Conservation (phyloP, 2,113 vertebrate species). For the Canis aureus region DNA sequence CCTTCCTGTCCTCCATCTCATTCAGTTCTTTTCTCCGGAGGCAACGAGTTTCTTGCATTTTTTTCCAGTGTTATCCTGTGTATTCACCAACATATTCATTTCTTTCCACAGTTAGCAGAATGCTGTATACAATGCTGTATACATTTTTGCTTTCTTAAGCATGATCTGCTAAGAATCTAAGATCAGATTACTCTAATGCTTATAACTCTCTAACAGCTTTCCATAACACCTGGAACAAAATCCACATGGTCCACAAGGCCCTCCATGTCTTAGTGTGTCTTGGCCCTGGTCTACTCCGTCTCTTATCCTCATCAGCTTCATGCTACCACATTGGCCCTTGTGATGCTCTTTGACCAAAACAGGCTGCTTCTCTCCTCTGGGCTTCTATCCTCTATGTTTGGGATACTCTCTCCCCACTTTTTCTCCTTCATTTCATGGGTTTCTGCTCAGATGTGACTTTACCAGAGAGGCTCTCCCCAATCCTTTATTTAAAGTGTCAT, state of each 20-base stretch:
- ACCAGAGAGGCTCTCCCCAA: background rate
- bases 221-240: background rate
- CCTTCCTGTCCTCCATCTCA: background rate
- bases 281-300: background rate
- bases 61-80: background rate
- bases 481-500: background rate
- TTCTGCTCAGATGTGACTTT: background rate
- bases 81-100: background rate
- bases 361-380: background rate
- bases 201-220: background rate
- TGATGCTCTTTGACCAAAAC: background rate
- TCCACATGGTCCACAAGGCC: background rate
- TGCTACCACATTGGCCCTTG: no score
- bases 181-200: background rate
- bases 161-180: background rate
- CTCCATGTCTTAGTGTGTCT: accelerated
- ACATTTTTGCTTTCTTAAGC: background rate
- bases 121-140: background rate
- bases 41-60: background rate
- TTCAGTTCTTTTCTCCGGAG: background rate
- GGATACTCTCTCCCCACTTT: background rate
- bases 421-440: background rate
- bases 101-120: background rate
- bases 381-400: background rate
- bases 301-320: background rate